phyloP scores from a whole-genome alignment of 2,797 vertebrate species.

The Balearica regulorum region DNA sequence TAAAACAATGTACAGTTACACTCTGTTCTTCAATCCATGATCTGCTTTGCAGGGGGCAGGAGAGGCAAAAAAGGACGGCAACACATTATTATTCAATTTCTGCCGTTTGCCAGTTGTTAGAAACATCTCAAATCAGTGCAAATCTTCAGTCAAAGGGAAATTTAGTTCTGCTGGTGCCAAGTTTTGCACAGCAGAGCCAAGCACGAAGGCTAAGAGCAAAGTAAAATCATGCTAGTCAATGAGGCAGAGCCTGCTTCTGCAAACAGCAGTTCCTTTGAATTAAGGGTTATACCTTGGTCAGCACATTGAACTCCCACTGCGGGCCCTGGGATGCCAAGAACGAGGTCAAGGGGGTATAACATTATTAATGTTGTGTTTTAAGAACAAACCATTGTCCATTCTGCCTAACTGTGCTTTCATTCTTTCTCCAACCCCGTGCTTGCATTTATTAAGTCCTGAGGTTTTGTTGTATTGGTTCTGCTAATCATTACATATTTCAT shows the following conservation, averaged over 20 bases:
- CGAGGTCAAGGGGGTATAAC: conserved; percentile 7
- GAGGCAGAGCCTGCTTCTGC: conserved; percentile 32
- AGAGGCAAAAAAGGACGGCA: neutral
- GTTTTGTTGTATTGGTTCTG: neutral
- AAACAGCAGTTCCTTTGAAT: conserved; percentile 20
- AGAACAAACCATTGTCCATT: neutral
- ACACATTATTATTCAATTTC: neutral
- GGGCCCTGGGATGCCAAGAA: neutral
- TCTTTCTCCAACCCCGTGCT: neutral
- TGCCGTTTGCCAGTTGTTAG: neutral
- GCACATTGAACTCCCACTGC: neutral
- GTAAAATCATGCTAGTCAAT: conserved; percentile 23
- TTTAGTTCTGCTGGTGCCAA: neutral
- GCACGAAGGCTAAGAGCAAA: neutral
- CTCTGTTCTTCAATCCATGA: neutral
- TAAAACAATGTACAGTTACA: neutral
- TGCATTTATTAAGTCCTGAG: neutral
- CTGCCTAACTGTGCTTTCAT: neutral
- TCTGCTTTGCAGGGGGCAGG: neutral
- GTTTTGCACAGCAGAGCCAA: neutral
- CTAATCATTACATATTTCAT: neutral
- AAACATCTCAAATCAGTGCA: neutral
- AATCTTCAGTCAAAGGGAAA: neutral
- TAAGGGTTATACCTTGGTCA: conserved; percentile 39
- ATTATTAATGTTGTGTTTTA: conserved; percentile 33